Evolutionary conservation across 1,140 invertebrate species (phyloP), one percentile per base, ranked within the genome.

Genomic region (Sogatella furcifera): DNA sequence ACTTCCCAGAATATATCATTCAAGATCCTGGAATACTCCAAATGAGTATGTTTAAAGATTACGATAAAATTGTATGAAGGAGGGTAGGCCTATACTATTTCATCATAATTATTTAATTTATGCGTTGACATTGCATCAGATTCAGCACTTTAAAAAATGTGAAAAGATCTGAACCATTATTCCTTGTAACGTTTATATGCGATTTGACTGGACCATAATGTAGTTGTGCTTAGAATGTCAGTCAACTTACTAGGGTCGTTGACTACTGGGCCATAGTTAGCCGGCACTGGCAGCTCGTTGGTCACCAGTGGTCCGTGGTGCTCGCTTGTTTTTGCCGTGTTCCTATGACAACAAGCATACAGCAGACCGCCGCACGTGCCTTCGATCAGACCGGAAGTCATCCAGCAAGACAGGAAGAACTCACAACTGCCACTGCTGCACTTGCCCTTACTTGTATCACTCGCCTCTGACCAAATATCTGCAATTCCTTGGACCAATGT

Each of bases 341-440:
- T 81, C 72, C 85, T 83, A 69, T 89, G 85, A 75, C 92, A 95
- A 80, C 92, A 95, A 62, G 89, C 89, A 70, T 85, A 89, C 64
- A 95, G 80, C 69, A 95, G 79, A 61, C 86, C 81, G 67, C 83
- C 78, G 74, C 91, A 95, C 67, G 86, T 82, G 67, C 87, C 88
- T 69, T 92, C 89, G 68, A 95, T 80, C 62, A 92, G 80, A 61
- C 92, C 92, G 63, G 90, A 89, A 49, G 86, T 82, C 79, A 95
- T 83, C 92, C 91, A 95, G 76, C 91, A 94, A 71, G 88, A 84
- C 66, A 95, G 78, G 79, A 94, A 93, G 78, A 94, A 94, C 77
- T 95, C 90, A 74, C 92, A 95, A 65, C 82, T 88, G 46, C 89
- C 88, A 66, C 88, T 87, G 68, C 74, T 70, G 70, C 81, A 83